Base-by-base conservation (phyloP, 2,888 invertebrate genomes). In the Cheilosia soror region DNA sequence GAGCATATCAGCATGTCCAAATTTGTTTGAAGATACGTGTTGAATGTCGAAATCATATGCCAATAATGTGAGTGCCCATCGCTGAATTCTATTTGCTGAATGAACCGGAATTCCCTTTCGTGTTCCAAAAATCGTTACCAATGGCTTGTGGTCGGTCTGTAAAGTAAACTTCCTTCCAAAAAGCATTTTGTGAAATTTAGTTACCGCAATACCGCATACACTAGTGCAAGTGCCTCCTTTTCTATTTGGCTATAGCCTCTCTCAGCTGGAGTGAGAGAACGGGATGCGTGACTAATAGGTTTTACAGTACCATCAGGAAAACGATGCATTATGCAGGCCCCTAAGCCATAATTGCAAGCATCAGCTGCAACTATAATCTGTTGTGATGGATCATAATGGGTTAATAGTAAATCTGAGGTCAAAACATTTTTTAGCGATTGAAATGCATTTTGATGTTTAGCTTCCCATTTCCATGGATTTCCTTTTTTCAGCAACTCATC, bases 221-320 rank as follows among this genome's bases (percentile, higher is more conserved):
- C 25, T 2, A 51, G 25, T 25, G 49, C 49, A 1, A 13, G 13
- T 0, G 13, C 40, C 9, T 40, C 40, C 40, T 40, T 40, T 13
- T 40, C 40, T 13, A 40, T 40, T 5, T 51, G 49, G 3, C 49
- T 51, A 13, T 51, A 51, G 2, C 11, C 11, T 11, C 11, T 2
- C 3, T 51, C 49, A 2, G 89, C 85, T 31, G 42, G 53, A 27
- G 87, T 89, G 25, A 91, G 76, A 4, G 89, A 88, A 60, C 89
- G 81, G n/a, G 90, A 89, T 9, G 90, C 89, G 83, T 88, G 90
- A 27, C 88, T 65, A 79, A 86, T 62, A 87, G 5, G 5, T 2
- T 33, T 33, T 6, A 33, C 33, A 6, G 33, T 6, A 7, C 33
- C 33, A 33, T 7, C 7, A 33, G 20, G 33, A 33, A 33, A 76